Percentiles rank a stretch among this genome's conserved stretches.
Conservation (phyloP, 2,113 vertebrate genomes). For the Phaethon lepturus region DNA sequence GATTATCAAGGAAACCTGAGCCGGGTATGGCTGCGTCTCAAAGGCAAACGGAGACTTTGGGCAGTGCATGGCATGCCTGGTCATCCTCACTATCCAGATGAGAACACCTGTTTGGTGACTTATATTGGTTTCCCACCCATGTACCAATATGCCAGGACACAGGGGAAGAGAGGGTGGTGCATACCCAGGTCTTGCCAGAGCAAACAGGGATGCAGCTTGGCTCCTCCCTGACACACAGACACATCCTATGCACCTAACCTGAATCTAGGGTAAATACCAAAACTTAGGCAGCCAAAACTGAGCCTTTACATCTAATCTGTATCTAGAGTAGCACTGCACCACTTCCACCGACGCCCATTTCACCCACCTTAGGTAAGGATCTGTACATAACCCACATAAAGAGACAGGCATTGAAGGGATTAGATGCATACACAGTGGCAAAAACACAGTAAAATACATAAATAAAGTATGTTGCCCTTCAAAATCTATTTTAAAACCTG, state of each 20-base stretch:
- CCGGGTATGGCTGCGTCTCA: neutral
- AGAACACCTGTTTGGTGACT: neutral
- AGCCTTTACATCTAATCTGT: neutral
- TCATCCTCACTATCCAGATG: neutral
- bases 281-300: neutral
- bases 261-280: neutral
- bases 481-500: slow-evolving; percentile 46
- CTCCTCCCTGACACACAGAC: neutral
- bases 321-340: neutral
- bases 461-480: slow-evolving; percentile 3
- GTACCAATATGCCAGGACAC: too few species aligned
- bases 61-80: neutral
- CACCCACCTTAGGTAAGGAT: neutral
- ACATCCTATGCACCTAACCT: neutral
- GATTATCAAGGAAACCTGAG: neutral
- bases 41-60: neutral
- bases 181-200: neutral
- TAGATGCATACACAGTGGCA: neutral
- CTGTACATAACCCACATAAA: neutral
- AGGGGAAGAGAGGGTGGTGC: neutral
- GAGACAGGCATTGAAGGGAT: neutral
- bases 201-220: neutral
- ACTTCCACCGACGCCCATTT: neutral
- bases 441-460: neutral
- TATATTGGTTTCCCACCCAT: neutral